phyloP scores from a whole-genome alignment of 2,888 invertebrate genomes.

The Polydrusus tereticollis region DNA sequence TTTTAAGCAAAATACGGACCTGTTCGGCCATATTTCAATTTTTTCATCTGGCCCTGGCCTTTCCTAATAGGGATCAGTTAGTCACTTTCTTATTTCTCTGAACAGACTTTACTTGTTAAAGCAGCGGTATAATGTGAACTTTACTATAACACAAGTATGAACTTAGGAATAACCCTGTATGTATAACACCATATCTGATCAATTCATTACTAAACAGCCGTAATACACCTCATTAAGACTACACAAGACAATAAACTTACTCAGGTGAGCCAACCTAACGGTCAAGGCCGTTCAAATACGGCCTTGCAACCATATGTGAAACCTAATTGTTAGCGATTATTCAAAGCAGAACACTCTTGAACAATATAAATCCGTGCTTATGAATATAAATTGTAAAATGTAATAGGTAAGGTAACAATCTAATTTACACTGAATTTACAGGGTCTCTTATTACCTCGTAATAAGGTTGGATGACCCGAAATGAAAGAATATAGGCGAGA shows the following conservation, averaged over 20 bases:
- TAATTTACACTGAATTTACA: conserved; percentile 6
- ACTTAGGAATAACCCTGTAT: too few relatives aligned
- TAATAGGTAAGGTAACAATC: conserved; percentile 1
- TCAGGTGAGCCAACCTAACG: conserved; percentile 26
- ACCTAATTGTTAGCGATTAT: conserved; percentile 29
- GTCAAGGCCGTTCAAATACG: conserved; percentile 27
- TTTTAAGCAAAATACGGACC: too few relatives aligned
- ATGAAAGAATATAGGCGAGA: not conserved
- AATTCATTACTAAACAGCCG: not conserved
- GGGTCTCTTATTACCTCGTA: not conserved
- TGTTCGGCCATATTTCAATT: too few relatives aligned
- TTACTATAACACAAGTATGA: not conserved
- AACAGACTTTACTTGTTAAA: too few relatives aligned
- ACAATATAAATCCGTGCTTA: conserved; percentile 4
- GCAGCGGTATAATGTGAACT: not conserved
- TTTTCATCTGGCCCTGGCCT: too few relatives aligned
- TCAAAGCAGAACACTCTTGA: conserved; percentile 16
- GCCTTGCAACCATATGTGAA: conserved; percentile 29
- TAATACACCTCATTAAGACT: not conserved
- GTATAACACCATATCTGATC: not conserved
- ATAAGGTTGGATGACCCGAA: conserved; percentile 4
- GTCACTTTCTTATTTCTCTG: too few relatives aligned
- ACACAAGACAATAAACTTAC: conserved; percentile 10
- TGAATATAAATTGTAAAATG: conserved; percentile 15
- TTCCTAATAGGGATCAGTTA: too few relatives aligned